Evolutionary conservation across 2,888 invertebrate species (phyloP).

Genomic region (Synanthedon myopaeformis): DNA sequence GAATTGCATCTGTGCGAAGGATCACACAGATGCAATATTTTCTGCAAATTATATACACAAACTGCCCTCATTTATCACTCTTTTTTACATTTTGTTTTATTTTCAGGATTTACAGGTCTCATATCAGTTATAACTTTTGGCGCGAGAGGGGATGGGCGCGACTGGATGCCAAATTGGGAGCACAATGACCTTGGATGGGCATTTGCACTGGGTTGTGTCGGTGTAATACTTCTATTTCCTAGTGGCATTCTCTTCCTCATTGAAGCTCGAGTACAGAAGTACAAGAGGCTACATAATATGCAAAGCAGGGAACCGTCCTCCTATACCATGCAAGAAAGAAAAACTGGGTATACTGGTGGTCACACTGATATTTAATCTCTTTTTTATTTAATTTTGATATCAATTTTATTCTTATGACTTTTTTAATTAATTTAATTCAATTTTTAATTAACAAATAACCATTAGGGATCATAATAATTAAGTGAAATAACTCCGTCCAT

Average conservation of each 20-base stretch:
- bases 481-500: no score
- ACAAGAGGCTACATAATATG: constrained; percentile 78
- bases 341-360: constrained; percentile 63
- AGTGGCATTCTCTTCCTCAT: constrained; percentile 85
- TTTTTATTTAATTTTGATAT: not conserved
- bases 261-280: constrained; percentile 83
- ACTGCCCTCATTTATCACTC: not conserved
- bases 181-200: constrained; percentile 96
- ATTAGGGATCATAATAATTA: no score
- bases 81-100: constrained; percentile 1
- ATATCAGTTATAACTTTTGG: constrained; percentile 91
- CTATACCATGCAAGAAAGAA: constrained; percentile 76
- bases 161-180: constrained; percentile 97
- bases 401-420: no score
- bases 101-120: constrained; percentile 80
- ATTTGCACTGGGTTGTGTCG: constrained; percentile 86
- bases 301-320: constrained; percentile 75
- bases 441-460: no score
- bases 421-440: no score
- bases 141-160: constrained; percentile 88
- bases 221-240: constrained; percentile 79
- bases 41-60: not conserved
- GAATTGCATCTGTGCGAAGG: no score
- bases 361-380: constrained; percentile 78
- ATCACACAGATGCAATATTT: no score